These are phyloP conservation scores for Eubasilissa regina DNA, from an alignment of 1,140 invertebrate species.

Conservation along the genomic window DNA sequence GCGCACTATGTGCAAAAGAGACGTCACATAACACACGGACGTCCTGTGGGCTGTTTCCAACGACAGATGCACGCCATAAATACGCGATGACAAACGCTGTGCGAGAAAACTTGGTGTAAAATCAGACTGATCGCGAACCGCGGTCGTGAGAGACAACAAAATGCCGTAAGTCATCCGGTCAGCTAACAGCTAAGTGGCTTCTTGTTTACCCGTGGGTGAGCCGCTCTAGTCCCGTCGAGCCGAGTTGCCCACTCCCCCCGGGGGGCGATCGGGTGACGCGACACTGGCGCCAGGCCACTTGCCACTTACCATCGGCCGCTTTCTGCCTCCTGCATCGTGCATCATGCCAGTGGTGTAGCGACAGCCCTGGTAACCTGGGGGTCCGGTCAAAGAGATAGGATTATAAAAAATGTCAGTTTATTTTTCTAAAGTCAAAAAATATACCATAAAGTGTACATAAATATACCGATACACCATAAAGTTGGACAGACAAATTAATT, in stretches of 20 bases:
- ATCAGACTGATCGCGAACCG: neutral
- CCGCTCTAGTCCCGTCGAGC: neutral
- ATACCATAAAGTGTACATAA: no score
- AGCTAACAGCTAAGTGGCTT: neutral
- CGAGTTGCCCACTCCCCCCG: no score
- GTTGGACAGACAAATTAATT: no score
- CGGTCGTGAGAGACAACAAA: slow-evolving; percentile 1
- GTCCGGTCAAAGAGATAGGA: no score
- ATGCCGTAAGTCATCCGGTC: slow-evolving; percentile 31
- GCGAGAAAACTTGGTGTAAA: no score
- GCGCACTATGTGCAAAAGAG: no score
- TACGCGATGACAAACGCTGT: neutral
- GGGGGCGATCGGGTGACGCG: neutral
- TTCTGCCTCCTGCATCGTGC: neutral
- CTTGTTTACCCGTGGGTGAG: slow-evolving; percentile 29
- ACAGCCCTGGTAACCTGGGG: no score
- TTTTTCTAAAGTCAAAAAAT: no score
- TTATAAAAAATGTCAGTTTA: no score
- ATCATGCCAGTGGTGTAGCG: no score
- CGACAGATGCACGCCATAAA: neutral
- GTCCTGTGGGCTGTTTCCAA: neutral
- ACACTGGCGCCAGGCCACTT: slow-evolving; percentile 4
- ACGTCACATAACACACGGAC: no score
- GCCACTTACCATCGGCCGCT: neutral
- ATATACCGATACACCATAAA: no score